Evolutionary conservation across 2,113 vertebrate species (phyloP).

Genomic region (Silurus glanis): DNA sequence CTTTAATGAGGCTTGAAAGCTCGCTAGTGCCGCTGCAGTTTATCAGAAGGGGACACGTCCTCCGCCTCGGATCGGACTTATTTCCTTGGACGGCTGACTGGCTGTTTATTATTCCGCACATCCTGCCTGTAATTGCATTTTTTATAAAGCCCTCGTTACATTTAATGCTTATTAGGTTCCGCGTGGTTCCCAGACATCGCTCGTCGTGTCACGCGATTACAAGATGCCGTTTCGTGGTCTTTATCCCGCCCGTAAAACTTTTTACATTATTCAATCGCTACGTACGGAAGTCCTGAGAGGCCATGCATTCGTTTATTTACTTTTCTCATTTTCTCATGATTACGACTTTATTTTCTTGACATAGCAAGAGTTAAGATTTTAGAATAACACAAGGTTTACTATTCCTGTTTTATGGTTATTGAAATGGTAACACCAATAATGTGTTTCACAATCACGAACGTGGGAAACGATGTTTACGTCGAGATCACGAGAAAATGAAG

Average conservation of each 20-base stretch:
- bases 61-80: neutral
- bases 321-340: too few relatives aligned
- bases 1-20: slow-evolving; percentile 30
- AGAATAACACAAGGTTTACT: too few relatives aligned
- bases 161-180: slow-evolving; percentile 27
- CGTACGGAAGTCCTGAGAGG: too few relatives aligned
- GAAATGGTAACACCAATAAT: too few relatives aligned
- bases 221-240: neutral
- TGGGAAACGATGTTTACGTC: too few relatives aligned
- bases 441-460: too few relatives aligned
- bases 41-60: slow-evolving; percentile 18
- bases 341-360: too few relatives aligned
- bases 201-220: neutral
- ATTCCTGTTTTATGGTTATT: too few relatives aligned
- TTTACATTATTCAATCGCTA: neutral
- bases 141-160: slow-evolving; percentile 7
- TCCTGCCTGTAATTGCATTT: slow-evolving; percentile 24
- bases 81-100: neutral
- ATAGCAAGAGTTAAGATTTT: too few relatives aligned
- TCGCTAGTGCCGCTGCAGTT: slow-evolving; percentile 1
- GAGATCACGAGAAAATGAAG: too few relatives aligned
- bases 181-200: neutral
- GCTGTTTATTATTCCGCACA: slow-evolving; percentile 34
- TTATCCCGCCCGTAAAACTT: neutral
- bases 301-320: too few relatives aligned